These are phyloP conservation scores for Catharus bicknelli DNA, from an alignment of 2,113 vertebrate species.

Conservation along the genomic window DNA sequence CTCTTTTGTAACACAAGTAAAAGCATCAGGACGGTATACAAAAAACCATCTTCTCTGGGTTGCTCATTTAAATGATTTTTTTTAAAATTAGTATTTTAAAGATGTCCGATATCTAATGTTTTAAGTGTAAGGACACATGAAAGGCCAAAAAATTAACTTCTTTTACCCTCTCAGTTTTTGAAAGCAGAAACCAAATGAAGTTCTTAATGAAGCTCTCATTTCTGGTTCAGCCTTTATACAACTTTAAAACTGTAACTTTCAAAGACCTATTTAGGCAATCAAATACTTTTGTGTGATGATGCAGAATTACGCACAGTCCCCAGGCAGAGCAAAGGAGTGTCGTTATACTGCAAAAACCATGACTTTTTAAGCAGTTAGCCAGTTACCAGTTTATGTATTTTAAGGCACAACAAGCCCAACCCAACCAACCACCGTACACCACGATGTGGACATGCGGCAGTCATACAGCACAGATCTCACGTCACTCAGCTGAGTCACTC, in stretches of 20 bases:
- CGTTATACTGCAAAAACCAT: neutral
- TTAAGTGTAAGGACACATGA: neutral
- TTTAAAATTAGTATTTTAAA: neutral
- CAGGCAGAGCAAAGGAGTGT: neutral
- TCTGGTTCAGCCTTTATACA: neutral
- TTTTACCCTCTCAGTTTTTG: neutral
- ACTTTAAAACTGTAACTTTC: neutral
- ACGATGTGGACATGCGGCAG: neutral
- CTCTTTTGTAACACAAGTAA: neutral
- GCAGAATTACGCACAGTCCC: rapidly evolving
- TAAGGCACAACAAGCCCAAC: neutral
- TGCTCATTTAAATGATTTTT: neutral
- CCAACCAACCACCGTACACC: neutral
- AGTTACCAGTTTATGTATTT: neutral
- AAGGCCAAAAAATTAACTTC: neutral
- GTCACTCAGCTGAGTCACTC: too few species aligned
- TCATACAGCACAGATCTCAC: rapidly evolving
- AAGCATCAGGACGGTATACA: neutral
- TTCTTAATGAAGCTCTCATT: neutral
- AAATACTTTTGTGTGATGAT: neutral
- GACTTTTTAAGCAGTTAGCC: neutral
- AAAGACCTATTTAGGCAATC: neutral
- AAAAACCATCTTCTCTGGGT: neutral
- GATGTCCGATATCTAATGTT: neutral
- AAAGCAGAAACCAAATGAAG: neutral